Base-by-base conservation (phyloP, 1,140 invertebrate species). In the Eumeta japonica region DNA sequence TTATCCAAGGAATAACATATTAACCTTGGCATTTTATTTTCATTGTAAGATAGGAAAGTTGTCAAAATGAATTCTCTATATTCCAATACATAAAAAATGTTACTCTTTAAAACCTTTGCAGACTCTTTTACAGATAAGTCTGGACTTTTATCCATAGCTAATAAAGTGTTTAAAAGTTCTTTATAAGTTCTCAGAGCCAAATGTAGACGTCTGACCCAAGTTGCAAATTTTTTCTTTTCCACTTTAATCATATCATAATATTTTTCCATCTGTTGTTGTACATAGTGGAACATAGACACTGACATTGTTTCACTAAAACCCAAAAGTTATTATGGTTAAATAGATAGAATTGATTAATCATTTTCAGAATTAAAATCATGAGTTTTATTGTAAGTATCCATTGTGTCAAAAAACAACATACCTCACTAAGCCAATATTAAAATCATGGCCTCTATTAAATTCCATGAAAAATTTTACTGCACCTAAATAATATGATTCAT, bases 401-500 rank as follows among this genome's bases (percentile, higher is more conserved):
- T 92, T 35, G 46, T n/a, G n/a, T n/a, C n/a, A 35, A 35, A 17
- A 33, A 20, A 43, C 37, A 37, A 61, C 72, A 79, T 75, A 92
- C 89, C 89, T 91, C 34, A 97, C 86, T 47, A 92, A 79, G 71
- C 93, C 91, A 44, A 95, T 83, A 73, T 90, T 81, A 58, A 93
- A 91, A 53, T 85, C 85, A 48, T 79, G 81, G 55, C 84, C 78
- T 46, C 95, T 83, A 80, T 95, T 96, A 72, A 98, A 97, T 72
- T 96, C 90, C 92, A 97, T 95, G 68, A 97, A 98, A 76, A 97
- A 98, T 58, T 87, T 85, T 50, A 97, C 77, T 3, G 90, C 84
- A 92, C 92, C 97, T 29, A 97, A 76, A 71, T 97, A 96, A 73
- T 94, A 94, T 5, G 88, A 89, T 57, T 95, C 90, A 76, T 98